Base-by-base conservation (phyloP, 2,113 vertebrate genomes). In the Orthonyx spaldingii region DNA sequence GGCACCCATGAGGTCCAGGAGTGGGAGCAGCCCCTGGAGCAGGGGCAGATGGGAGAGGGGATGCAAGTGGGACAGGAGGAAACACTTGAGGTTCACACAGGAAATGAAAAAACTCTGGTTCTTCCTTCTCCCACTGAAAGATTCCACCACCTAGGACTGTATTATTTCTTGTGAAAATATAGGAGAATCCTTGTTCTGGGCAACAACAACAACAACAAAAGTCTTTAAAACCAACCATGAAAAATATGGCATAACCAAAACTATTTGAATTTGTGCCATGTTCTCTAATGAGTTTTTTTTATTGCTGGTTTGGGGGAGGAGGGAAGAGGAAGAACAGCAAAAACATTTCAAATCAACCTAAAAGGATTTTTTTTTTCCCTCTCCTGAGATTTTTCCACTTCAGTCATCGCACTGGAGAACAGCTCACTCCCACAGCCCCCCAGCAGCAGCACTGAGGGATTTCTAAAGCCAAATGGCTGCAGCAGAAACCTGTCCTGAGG, bases 351-450 rank as follows among this genome's bases (percentile, higher is more conserved):
- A 72, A 90, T 88, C 88, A 84, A 90, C 27, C 35, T 86, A 87
- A 63, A 93, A 95, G 39, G 33, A 27, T 27, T 55, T 47, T 18
- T 49, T 30, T 37, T 10, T 1, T 3, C 8, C 21, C 6, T 69
- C 65, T 63, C 39, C 68, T 28, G 39, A 85, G 70, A 47, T 59
- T 53, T 83, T 90, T 69, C 66, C 61, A 55, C 49, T 61, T 42
- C 0, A 15, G 42, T 39, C 71, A 80, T 79, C 0, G 0, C 4
- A 2, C 56, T 0, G 0, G 50, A 86, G 79, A 53, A 53, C 9
- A 8, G 1, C 50, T 66, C 17, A 2, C 19, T 77, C 61, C 37
- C 61, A 35, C 30, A 66, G 66, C 35, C 15, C 64, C n/a, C 17
- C 4, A 0, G 33, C 2, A 2, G 52, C 75, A 89, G 47, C 63